Evolutionary conservation across 2,888 invertebrate genomes (phyloP).

Genomic region (Eupithecia exiguata): DNA sequence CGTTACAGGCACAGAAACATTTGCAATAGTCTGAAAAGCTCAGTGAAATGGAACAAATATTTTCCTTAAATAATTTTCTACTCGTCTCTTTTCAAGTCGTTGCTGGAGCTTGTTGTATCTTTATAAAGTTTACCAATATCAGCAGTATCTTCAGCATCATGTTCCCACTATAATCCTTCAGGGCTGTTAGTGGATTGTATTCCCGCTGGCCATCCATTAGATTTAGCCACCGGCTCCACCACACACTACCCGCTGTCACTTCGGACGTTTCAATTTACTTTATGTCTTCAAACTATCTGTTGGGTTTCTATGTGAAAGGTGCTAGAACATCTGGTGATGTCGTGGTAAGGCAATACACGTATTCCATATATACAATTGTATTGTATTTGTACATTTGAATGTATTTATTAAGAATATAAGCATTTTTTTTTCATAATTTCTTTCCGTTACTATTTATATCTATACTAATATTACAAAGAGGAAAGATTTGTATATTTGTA

Average conservation of each 20-base stretch:
- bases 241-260: constrained; percentile 42
- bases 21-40: neutral
- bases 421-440: too few species aligned
- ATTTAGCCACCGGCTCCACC: constrained; percentile 27
- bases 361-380: too few species aligned
- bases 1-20: too few species aligned
- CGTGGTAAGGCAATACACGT: neutral
- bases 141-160: constrained; percentile 6
- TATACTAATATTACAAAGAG: too few species aligned
- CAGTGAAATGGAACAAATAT: neutral
- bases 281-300: constrained; percentile 27
- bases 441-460: too few species aligned
- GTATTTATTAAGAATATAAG: too few species aligned
- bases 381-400: too few species aligned
- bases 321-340: neutral
- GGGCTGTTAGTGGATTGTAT: constrained; percentile 23
- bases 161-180: constrained; percentile 20
- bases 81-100: neutral
- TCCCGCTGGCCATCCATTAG: constrained; percentile 37
- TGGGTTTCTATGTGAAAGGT: neutral
- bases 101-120: neutral
- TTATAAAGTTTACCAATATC: neutral
- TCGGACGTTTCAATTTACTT: constrained; percentile 46
- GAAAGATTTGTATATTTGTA: too few species aligned
- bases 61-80: neutral